A percentile compares a stretch with the other conserved stretches of the same genome.
Evolutionary conservation across 2,113 vertebrate species (phyloP).

Genomic region (Vulpes vulpes): DNA sequence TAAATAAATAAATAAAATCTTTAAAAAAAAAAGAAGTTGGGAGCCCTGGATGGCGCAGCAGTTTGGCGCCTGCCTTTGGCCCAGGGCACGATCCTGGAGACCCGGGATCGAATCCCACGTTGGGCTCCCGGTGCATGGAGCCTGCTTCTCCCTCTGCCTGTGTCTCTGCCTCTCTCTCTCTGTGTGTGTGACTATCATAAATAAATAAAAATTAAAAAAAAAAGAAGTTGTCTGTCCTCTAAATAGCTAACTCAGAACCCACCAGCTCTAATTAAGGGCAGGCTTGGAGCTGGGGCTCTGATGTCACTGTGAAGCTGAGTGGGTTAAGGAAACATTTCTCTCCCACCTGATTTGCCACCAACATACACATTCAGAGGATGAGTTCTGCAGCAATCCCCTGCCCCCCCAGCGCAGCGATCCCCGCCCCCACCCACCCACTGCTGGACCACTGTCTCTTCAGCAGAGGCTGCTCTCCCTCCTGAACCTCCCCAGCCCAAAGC

Average conservation of each 20-base stretch:
- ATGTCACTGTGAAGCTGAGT: not conserved
- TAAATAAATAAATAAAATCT: not conserved
- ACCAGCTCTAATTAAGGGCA: not conserved
- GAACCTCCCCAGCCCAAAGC: not conserved
- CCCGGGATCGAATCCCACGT: too few relatives aligned
- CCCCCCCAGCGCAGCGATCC: too few relatives aligned
- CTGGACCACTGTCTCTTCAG: accelerated
- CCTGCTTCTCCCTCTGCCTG: too few relatives aligned
- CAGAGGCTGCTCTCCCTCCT: not conserved
- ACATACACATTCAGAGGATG: not conserved
- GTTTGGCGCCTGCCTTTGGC: too few relatives aligned
- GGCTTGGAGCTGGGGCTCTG: not conserved
- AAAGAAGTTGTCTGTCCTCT: not conserved
- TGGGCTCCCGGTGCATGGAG: too few relatives aligned
- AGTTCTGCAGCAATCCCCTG: not conserved
- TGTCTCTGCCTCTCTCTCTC: too few relatives aligned
- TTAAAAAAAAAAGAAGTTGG: too few relatives aligned
- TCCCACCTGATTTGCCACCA: not conserved
- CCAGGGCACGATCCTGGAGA: too few relatives aligned
- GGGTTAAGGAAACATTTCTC: not conserved
- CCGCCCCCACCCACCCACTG: too few relatives aligned
- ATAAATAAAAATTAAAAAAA: not conserved
- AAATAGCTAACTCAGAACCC: not conserved
- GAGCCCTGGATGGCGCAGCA: too few relatives aligned
- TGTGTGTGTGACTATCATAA: too few relatives aligned